A percentile compares a stretch with the other conserved stretches of the same genome.
These are phyloP conservation scores for Schmidtea mediterranea DNA, from an alignment of 1,140 invertebrate species.

Conservation along the genomic window DNA sequence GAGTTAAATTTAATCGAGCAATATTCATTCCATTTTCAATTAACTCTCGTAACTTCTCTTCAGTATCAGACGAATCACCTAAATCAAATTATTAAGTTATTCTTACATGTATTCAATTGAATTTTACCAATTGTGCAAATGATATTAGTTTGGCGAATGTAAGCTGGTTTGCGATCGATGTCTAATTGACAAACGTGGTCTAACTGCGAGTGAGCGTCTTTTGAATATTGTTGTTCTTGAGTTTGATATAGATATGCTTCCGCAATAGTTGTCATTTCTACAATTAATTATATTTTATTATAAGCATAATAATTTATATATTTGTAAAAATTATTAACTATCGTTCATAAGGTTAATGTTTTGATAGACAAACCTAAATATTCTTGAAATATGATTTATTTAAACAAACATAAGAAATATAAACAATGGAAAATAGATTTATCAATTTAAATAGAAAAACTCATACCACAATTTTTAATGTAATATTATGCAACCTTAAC, in stretches of 20 bases:
- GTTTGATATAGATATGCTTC: neutral
- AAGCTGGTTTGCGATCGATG: conserved; percentile 1
- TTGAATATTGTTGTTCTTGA: conserved; percentile 1
- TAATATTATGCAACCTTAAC: no score
- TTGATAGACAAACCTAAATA: no score
- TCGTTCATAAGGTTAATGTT: no score
- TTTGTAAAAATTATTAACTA: no score
- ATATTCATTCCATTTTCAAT: conserved; percentile 94
- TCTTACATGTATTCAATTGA: no score
- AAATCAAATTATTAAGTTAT: no score
- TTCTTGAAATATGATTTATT: no score
- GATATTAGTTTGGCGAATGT: neutral
- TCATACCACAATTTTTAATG: no score
- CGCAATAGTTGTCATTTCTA: neutral
- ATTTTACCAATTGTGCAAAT: conserved; percentile 56
- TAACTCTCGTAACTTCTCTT: conserved; percentile 65
- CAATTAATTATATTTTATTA: neutral
- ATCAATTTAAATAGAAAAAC: no score
- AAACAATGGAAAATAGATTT: no score
- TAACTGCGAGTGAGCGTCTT: neutral
- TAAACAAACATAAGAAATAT: no score
- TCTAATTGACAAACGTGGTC: neutral
- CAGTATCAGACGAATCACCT: conserved; percentile 58
- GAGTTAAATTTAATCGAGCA: conserved; percentile 84
- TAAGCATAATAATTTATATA: no score